These are phyloP conservation scores for Macrobrachium rosenbergii DNA, from an alignment of 1,140 invertebrate species.

Conservation along the genomic window DNA sequence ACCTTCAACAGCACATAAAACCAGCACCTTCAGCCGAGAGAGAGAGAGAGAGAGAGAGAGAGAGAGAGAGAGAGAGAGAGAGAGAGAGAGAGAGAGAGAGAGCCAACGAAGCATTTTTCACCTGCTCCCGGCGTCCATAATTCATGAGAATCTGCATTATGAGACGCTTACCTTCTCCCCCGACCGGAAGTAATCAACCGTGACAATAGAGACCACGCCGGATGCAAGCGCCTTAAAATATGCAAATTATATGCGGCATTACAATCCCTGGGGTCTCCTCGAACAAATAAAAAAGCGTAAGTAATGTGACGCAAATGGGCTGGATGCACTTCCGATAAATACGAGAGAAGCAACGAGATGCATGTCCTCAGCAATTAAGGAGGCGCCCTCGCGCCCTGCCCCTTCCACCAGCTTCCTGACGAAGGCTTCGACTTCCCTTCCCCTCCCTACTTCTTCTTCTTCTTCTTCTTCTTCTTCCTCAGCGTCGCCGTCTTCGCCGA, in stretches of 20 bases:
- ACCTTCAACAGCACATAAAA: too few relatives aligned
- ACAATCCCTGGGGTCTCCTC: neutral
- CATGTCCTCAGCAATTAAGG: too few relatives aligned
- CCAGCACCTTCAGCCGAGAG: too few relatives aligned
- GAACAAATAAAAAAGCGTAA: neutral
- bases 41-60: too few relatives aligned
- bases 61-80: too few relatives aligned
- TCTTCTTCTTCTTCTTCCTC: neutral
- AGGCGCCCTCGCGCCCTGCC: neutral
- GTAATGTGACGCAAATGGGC: neutral
- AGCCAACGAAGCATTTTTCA: too few relatives aligned
- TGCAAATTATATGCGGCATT: constrained; percentile 26
- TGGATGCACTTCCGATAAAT: neutral
- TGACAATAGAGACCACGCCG: constrained; percentile 12
- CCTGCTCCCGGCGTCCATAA: constrained; percentile 24
- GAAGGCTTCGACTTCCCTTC: neutral
- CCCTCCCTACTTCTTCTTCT: neutral
- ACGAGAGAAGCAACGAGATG: neutral
- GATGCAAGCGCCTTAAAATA: neutral
- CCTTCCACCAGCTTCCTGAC: neutral
- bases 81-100: too few relatives aligned
- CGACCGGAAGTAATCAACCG: constrained; percentile 50
- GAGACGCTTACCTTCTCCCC: neutral
- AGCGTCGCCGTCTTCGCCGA: neutral
- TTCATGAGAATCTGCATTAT: constrained; percentile 55